A percentile compares a stretch with the other conserved stretches of the same genome.
phyloP scores from a whole-genome alignment of 2,797 vertebrate species.

The Argyrosomus regius region DNA sequence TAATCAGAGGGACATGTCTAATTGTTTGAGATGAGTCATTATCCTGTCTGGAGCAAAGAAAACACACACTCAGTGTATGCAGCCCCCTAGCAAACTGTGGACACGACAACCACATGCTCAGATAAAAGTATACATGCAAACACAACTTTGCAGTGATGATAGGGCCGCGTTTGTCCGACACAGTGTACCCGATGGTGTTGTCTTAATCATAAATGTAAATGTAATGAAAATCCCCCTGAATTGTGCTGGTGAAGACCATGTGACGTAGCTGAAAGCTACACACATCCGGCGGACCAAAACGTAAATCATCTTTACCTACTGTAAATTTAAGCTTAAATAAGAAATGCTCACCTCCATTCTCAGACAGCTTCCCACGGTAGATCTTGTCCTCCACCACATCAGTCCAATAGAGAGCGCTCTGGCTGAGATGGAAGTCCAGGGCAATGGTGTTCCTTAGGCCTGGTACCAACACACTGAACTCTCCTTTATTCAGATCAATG shows the following conservation, averaged over 20 bases:
- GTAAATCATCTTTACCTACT: neutral
- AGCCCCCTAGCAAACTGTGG: constrained; percentile 9
- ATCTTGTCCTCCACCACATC: constrained; percentile 99
- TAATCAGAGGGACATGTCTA: constrained; percentile 69
- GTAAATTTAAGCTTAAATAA: neutral
- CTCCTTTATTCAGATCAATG: constrained; percentile 95
- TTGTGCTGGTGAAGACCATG: neutral
- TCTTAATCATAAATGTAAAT: constrained; percentile 4
- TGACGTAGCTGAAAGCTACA: neutral
- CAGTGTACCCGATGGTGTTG: neutral
- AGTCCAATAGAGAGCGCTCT: constrained; percentile 98
- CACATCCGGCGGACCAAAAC: neutral
- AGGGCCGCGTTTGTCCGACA: constrained; percentile 8
- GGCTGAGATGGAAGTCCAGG: constrained; percentile 96
- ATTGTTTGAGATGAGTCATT: constrained; percentile 72
- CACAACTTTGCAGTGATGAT: neutral
- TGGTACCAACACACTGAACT: constrained; percentile 96
- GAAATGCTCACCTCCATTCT: constrained; percentile 90
- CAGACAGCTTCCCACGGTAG: constrained; percentile 95
- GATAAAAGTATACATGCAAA: neutral
- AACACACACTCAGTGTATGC: constrained; percentile 41
- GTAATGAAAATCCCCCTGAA: neutral
- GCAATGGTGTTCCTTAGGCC: constrained; percentile 98
- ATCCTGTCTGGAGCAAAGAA: constrained; percentile 58
- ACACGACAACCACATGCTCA: constrained; percentile 21